Evolutionary conservation across 2,888 invertebrate species (phyloP).

Genomic region (Harpalus rufipes): DNA sequence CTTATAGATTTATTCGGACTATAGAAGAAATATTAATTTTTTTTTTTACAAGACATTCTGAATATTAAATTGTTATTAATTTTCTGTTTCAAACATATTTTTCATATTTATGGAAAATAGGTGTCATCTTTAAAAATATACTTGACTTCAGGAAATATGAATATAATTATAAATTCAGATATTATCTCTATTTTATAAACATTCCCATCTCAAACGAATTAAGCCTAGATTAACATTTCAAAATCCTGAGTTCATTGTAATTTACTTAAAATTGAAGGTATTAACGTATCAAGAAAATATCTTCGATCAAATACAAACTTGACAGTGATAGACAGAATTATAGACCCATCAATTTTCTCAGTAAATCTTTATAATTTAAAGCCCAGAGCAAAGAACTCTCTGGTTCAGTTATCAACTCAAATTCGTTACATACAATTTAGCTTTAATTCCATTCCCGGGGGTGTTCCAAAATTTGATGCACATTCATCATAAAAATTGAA

Average conservation of each 20-base stretch:
- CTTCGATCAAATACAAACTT: background rate
- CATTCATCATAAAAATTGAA: slow-evolving; percentile 2
- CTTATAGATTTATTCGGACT: too few relatives aligned
- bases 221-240: slow-evolving; percentile 18
- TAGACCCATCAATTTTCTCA: background rate
- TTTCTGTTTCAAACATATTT: background rate
- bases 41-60: too few relatives aligned
- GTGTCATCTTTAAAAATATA: background rate
- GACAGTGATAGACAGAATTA: slow-evolving; percentile 19
- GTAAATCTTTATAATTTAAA: slow-evolving; percentile 31
- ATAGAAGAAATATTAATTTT: too few relatives aligned
- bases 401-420: background rate
- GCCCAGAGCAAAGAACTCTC: background rate
- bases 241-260: slow-evolving; percentile 1
- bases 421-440: slow-evolving; percentile 14
- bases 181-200: background rate
- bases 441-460: background rate
- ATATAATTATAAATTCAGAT: background rate
- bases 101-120: too few relatives aligned
- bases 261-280: slow-evolving; percentile 32
- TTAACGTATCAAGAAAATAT: slow-evolving; percentile 1
- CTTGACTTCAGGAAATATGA: background rate
- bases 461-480: background rate
- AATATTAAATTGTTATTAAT: background rate
- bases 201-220: background rate